Evolutionary conservation across 2,888 invertebrate genomes (phyloP), one percentile per base, ranked within the genome.

Genomic region (Cheilosia grossa): DNA sequence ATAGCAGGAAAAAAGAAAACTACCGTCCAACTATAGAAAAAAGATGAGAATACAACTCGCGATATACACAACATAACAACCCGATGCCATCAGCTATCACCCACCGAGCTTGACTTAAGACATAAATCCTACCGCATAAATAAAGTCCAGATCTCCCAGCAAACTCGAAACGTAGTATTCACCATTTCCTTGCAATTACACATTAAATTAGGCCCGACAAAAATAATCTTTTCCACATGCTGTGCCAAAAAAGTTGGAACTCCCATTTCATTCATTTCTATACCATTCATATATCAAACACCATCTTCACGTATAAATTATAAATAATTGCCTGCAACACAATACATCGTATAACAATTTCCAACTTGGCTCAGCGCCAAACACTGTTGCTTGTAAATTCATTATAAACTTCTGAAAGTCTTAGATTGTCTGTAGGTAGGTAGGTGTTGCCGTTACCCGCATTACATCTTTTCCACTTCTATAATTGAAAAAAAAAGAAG

Each of bases 241-340:
- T 21, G 9, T 49, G 49, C 49, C 49, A 49, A 49, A 13, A 17
- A 21, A 49, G 49, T 13, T 17, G 4, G 0, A 10, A 21, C 21
- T 21, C 4, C 19, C 19, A 49, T 19, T 49, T 4, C 21, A 21
- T 21, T 30, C 30, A 13, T 10, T 24, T n/a, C 7, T 10, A 13
- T n/a, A 27, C 24, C 53, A 24, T 53, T 24, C 24, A 30, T 63
- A 37, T 15, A 64, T 63, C 7, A 24, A n/a, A 40, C 21, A 9
- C 58, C 42, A 53, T 27, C 27, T 17, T 27, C 37, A 13, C 27
- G n/a, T 27, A 58, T n/a, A 59, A 17, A 10, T 5, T 9, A 17
- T 37, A 54, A 73, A 67, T 67, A 79, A 82, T 73, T 82, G 54
- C 79, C 69, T 69, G 44, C 67, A 79, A 40, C 51, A 66, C 42